A percentile compares a stretch with the other conserved stretches of the same genome.
These are phyloP conservation scores for Coreius guichenoti DNA, from an alignment of 2,797 vertebrate genomes.

Conservation along the genomic window DNA sequence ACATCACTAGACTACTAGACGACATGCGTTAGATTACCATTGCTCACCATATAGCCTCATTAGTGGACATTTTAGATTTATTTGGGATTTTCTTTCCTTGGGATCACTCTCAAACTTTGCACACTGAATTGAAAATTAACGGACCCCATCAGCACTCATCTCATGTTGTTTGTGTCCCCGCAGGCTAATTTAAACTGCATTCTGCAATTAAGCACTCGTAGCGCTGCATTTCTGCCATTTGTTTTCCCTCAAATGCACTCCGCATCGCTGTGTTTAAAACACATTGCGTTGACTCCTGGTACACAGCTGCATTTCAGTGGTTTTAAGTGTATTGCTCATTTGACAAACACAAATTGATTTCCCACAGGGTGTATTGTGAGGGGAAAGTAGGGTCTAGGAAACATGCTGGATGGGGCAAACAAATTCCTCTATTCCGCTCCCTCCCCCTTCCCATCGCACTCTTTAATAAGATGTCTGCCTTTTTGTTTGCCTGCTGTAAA, in stretches of 20 bases:
- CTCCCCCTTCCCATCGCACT: slow-evolving; percentile 23
- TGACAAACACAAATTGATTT: slow-evolving; percentile 39
- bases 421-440: slow-evolving; percentile 3
- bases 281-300: neutral
- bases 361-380: slow-evolving; percentile 17
- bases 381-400: slow-evolving; percentile 3
- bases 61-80: neutral
- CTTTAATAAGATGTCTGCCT: slow-evolving; percentile 35
- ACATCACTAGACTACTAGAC: neutral
- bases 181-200: slow-evolving; percentile 37
- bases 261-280: slow-evolving; percentile 8
- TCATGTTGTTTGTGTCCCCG: neutral
- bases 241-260: slow-evolving; percentile 6
- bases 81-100: neutral
- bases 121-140: slow-evolving; percentile 17
- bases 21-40: neutral
- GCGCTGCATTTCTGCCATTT: neutral
- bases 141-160: slow-evolving; percentile 2
- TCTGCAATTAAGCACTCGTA: slow-evolving; percentile 36
- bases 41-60: too few relatives aligned
- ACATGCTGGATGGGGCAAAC: slow-evolving; percentile 19
- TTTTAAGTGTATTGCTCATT: slow-evolving; percentile 36
- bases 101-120: neutral
- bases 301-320: slow-evolving; percentile 30
- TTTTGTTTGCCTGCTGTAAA: neutral